Percentiles rank a stretch among this genome's conserved stretches.
Evolutionary conservation across 2,113 vertebrate genomes (phyloP).

Genomic region (Struthidea cinerea): DNA sequence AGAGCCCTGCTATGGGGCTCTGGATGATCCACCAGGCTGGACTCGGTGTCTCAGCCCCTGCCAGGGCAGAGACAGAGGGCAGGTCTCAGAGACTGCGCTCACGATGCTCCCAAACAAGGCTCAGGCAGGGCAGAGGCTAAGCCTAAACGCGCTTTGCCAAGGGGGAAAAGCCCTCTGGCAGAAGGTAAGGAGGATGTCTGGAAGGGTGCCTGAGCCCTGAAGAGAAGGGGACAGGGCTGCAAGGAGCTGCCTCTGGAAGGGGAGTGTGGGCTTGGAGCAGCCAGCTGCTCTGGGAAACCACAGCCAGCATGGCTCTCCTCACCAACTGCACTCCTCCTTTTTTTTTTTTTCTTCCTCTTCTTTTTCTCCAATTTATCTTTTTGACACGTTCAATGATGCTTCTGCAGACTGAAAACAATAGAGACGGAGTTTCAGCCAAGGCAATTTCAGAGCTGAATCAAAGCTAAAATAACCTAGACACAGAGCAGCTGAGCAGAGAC

Average conservation of each 20-base stretch:
- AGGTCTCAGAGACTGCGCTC: background rate
- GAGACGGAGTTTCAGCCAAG: conserved; percentile 31
- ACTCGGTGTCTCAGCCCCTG: background rate
- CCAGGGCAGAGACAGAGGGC: background rate
- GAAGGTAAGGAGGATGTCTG: background rate
- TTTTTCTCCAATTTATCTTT: conserved; percentile 41
- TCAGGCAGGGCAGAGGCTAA: background rate
- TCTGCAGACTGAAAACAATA: conserved; percentile 37
- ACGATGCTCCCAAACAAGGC: background rate
- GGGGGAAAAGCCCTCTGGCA: background rate
- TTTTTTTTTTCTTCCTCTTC: background rate
- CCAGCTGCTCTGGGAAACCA: background rate
- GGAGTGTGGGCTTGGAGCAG: background rate
- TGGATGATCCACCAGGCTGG: background rate
- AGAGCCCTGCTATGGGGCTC: background rate
- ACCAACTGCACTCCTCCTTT: background rate
- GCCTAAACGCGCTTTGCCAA: background rate
- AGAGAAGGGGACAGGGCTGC: background rate
- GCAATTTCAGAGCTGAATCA: conserved; percentile 8
- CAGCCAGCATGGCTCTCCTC: background rate
- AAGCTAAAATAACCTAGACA: conserved; percentile 4
- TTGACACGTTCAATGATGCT: conserved; percentile 20
- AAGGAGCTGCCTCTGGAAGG: background rate
- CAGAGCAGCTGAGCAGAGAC: background rate
- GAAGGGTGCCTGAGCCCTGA: background rate